phyloP scores from a whole-genome alignment of 2,113 vertebrate genomes.

The Chascanopsetta lugubris region DNA sequence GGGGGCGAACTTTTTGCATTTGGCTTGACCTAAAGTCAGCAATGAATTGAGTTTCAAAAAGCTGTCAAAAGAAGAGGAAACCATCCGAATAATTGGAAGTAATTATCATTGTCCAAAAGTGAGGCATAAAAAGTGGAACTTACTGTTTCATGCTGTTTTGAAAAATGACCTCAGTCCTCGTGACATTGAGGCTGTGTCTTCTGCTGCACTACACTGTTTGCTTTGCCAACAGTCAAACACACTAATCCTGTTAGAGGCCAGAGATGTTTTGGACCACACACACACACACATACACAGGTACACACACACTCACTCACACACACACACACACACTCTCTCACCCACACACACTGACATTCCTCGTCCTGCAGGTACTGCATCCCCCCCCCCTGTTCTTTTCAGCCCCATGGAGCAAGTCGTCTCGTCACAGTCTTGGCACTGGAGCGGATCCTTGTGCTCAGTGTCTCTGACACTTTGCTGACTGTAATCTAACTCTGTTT shows the following conservation, averaged over 20 bases:
- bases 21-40: no score
- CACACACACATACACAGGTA: conserved; percentile 9
- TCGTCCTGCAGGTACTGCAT: background rate
- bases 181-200: conserved; percentile 57
- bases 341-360: conserved; percentile 11
- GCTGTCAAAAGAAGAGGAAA: background rate
- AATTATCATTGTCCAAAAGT: conserved; percentile 10
- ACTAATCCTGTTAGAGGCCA: conserved; percentile 70
- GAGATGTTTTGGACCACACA: conserved; percentile 58
- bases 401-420: conserved; percentile 2
- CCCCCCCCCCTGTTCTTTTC: conserved; percentile 1
- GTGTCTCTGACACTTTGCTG: conserved; percentile 21
- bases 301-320: conserved; percentile 34
- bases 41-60: no score
- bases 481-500: conserved; percentile 39
- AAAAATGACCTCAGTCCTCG: conserved; percentile 25
- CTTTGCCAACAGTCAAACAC: conserved; percentile 69
- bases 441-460: conserved; percentile 5
- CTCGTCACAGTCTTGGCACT: conserved; percentile 1
- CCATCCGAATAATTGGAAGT: background rate
- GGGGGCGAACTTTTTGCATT: no score
- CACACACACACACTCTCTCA: conserved; percentile 34
- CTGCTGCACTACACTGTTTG: conserved; percentile 53
- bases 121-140: conserved; percentile 7
- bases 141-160: background rate